phyloP scores from a whole-genome alignment of 2,113 vertebrate genomes.

The Cinclus cinclus region DNA sequence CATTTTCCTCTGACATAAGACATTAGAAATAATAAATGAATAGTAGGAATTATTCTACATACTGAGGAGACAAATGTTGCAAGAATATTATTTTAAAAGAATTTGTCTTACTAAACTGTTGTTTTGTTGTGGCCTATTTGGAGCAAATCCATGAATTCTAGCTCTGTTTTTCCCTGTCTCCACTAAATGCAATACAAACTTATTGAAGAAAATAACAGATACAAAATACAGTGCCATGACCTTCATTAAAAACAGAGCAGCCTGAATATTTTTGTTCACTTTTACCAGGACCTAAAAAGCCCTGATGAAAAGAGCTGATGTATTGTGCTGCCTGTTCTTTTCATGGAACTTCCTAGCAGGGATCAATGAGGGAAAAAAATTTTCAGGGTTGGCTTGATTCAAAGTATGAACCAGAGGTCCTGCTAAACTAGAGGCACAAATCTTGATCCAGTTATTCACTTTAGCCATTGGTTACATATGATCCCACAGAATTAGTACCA shows the following conservation, averaged over 20 bases:
- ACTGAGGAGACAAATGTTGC: neutral
- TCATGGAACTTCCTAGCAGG: slow-evolving; percentile 7
- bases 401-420: neutral
- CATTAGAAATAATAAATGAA: neutral
- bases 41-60: neutral
- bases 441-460: neutral
- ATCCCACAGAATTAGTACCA: neutral
- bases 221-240: neutral
- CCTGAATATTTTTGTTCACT: slow-evolving; percentile 20
- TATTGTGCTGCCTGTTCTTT: slow-evolving; percentile 27
- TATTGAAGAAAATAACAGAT: neutral
- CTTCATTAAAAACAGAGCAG: neutral
- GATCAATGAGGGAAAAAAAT: neutral
- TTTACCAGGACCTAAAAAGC: neutral
- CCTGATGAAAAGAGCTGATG: neutral
- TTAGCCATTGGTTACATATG: neutral
- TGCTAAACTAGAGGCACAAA: neutral
- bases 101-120: neutral
- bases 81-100: neutral
- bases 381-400: neutral
- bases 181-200: neutral
- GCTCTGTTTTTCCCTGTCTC: neutral
- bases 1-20: neutral
- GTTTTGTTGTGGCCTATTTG: neutral
- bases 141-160: neutral